Conservation (phyloP, 23 tunicate species). For the Trididemnum miniatum region DNA sequence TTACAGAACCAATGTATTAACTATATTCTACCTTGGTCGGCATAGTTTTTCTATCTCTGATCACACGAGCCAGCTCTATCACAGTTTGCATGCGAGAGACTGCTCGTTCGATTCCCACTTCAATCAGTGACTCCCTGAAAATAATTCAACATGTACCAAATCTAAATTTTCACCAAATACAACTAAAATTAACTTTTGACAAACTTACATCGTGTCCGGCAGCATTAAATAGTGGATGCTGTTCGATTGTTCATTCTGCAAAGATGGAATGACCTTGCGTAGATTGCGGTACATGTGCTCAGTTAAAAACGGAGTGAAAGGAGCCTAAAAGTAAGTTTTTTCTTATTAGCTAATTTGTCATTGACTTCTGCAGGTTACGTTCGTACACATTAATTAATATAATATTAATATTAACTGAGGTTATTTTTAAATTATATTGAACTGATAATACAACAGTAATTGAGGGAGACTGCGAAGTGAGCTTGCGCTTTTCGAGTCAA, state of each 20-base stretch:
- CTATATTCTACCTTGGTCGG: slow-evolving; percentile 70
- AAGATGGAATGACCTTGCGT: slow-evolving; percentile 50
- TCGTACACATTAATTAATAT: too few relatives aligned
- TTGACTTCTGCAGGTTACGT: too few relatives aligned
- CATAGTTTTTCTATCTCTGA: slow-evolving; percentile 90
- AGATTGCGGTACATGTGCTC: slow-evolving; percentile 98
- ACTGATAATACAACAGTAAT: too few relatives aligned
- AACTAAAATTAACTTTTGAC: too few relatives aligned
- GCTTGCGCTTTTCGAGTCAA: too few relatives aligned
- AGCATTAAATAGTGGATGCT: slow-evolving; percentile 90
- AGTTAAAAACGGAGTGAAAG: slow-evolving; percentile 94
- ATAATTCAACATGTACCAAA: too few relatives aligned
- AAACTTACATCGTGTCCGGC: slow-evolving; percentile 75
- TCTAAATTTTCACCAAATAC: too few relatives aligned
- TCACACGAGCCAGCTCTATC: slow-evolving; percentile 88
- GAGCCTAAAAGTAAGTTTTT: slow-evolving; percentile 50
- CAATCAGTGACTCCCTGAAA: slow-evolving; percentile 68
- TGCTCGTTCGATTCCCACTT: slow-evolving; percentile 80
- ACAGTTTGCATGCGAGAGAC: slow-evolving; percentile 91
- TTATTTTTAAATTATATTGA: too few relatives aligned
- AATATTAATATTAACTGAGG: too few relatives aligned
- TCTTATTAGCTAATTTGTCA: too few relatives aligned
- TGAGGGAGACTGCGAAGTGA: too few relatives aligned
- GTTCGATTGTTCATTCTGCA: slow-evolving; percentile 28
- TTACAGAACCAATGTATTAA: neutral